Evolutionary conservation across 2,888 invertebrate genomes (phyloP), one percentile per base, ranked within the genome.

Genomic region (Sicus ferrugineus): DNA sequence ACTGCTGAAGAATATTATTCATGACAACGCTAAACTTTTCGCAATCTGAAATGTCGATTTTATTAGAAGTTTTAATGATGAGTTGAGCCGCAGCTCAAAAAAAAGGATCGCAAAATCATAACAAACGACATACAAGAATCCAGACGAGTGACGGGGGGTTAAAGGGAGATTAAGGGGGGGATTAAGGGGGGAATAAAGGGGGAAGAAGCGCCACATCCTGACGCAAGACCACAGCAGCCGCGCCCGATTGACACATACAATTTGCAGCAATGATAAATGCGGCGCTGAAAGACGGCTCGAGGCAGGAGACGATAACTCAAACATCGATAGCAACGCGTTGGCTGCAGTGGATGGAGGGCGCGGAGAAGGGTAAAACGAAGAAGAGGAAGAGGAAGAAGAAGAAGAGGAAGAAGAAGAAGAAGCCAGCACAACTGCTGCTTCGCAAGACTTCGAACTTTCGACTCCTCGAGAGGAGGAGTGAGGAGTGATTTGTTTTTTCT

Each of bases 181-280:
- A 16, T 5, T 14, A 6, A 46, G 4, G 46, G 46, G 46, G n/a
- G 46, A 6, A 19, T 3, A 5, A 46, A 19, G n/a, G 46, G 9
- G 19, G 19, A 46, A 16, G 38, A 9, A 11, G 5, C 14, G 46
- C 19, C 46, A 11, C 19, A 46, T 19, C 14, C 14, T 46, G 19
- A 46, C 46, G 7, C 14, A 46, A 3, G 19, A 46, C 46, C 19
- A 16, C 26, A 16, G 3, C 7, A 23, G 54, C 26, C 54, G 54
- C 54, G 16, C 54, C 54, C 54, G 48, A 63, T 48, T 48, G 46
- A 63, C 46, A 63, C 48, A 48, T 7, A 63, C 63, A 63, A 48
- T 48, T 26, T 19, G n/a, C 38, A 26, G 30, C 48, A 48, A n/a
- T 63, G 46, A 63, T 46, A 23, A 65, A 65, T 52, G 65, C 52